These are phyloP conservation scores for Tenebrio molitor DNA, from an alignment of 1,140 invertebrate genomes.

Conservation along the genomic window DNA sequence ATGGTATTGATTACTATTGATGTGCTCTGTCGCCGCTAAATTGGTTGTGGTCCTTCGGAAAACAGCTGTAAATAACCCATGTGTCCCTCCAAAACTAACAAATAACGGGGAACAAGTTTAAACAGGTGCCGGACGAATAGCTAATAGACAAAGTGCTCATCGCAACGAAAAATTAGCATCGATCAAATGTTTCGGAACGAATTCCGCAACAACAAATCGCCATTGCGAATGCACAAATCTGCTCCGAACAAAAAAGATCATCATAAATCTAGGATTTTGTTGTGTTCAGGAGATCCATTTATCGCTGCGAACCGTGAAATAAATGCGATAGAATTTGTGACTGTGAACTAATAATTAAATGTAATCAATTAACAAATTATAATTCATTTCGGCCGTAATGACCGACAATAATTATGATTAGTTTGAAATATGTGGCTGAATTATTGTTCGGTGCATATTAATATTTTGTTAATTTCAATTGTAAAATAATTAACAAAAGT, in stretches of 20 bases:
- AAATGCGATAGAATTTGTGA: too few relatives aligned
- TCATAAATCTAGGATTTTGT: constrained; percentile 15
- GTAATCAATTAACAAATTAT: too few relatives aligned
- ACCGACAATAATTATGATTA: too few relatives aligned
- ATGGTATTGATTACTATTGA: constrained; percentile 46
- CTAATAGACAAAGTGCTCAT: constrained; percentile 30
- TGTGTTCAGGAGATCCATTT: too few relatives aligned
- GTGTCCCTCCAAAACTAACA: neutral
- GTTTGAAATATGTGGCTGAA: too few relatives aligned
- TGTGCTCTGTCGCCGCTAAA: constrained; percentile 21
- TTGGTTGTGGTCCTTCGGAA: constrained; percentile 19
- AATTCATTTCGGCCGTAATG: too few relatives aligned
- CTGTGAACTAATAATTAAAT: too few relatives aligned
- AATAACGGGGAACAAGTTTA: neutral
- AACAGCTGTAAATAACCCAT: constrained; percentile 29
- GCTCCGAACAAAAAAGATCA: constrained; percentile 1
- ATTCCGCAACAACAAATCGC: constrained; percentile 18
- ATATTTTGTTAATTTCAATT: too few relatives aligned
- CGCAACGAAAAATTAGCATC: constrained; percentile 23
- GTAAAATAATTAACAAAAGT: too few relatives aligned
- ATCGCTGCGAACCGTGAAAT: too few relatives aligned
- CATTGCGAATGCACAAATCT: constrained; percentile 3
- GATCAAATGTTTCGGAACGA: constrained; percentile 24
- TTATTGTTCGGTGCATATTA: too few relatives aligned
- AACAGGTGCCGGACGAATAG: constrained; percentile 21